Evolutionary conservation across 1,140 invertebrate genomes (phyloP).

Genomic region (Thaumatotibia leucotreta): DNA sequence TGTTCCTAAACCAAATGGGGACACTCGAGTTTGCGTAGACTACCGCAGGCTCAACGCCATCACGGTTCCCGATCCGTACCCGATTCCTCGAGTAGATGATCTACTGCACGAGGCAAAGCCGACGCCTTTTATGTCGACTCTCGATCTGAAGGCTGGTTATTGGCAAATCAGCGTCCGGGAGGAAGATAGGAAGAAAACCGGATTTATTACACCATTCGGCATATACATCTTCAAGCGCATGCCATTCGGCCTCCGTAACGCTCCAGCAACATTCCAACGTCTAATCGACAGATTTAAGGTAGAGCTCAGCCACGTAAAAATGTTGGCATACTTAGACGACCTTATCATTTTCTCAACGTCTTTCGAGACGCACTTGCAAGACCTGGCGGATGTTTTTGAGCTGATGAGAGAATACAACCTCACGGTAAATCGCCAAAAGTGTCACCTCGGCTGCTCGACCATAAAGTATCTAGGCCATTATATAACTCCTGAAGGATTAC

Average conservation of each 20-base stretch:
- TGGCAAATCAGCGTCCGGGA: no score
- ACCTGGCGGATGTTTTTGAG: conserved; percentile 34
- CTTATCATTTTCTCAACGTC: conserved; percentile 41
- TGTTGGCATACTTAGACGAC: conserved; percentile 54
- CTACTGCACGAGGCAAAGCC: no score
- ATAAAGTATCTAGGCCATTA: conserved; percentile 51
- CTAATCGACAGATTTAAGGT: conserved; percentile 32
- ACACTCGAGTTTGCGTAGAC: no score
- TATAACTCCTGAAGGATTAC: conserved; percentile 36
- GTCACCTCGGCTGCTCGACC: conserved; percentile 29
- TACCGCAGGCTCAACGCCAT: no score
- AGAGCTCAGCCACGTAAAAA: conserved; percentile 18
- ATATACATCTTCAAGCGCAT: conserved; percentile 40
- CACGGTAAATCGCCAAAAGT: conserved; percentile 37
- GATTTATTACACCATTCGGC: no score
- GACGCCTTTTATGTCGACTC: no score
- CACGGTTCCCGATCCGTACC: no score
- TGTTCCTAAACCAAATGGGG: no score
- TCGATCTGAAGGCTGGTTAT: no score
- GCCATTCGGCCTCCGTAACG: no score
- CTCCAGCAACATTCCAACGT: conserved; percentile 53
- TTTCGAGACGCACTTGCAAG: conserved; percentile 42
- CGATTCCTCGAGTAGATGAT: no score
- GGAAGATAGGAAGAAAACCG: no score
- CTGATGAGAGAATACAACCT: not conserved